Evolutionary conservation across 2,888 invertebrate species (phyloP).

Genomic region (Rhyacophila evoluta): DNA sequence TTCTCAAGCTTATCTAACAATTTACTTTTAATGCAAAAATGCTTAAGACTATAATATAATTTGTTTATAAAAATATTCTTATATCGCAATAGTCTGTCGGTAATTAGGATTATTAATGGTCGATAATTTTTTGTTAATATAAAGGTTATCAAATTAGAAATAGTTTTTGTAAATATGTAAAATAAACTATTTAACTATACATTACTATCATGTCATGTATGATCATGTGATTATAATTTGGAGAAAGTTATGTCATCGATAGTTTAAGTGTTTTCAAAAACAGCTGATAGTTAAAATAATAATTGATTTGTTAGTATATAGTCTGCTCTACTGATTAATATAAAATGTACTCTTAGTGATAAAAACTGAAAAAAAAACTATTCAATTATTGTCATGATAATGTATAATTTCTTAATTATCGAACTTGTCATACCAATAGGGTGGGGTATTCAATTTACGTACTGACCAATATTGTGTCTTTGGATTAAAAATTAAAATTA

Average conservation of each 20-base stretch:
- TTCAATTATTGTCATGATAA: not conserved
- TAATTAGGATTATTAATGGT: not conserved
- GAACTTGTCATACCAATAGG: not conserved
- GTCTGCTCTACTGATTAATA: not conserved
- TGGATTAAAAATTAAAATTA: constrained; percentile 28
- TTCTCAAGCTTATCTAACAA: too few species aligned
- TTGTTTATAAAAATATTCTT: too few species aligned
- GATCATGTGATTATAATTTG: not conserved
- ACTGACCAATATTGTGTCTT: constrained; percentile 50
- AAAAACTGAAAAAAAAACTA: not conserved
- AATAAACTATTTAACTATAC: not conserved
- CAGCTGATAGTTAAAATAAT: not conserved
- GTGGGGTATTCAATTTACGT: constrained; percentile 26
- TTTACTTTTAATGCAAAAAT: too few species aligned
- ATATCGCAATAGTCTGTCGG: not conserved
- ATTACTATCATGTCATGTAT: not conserved
- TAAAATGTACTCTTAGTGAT: not conserved
- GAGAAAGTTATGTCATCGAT: not conserved
- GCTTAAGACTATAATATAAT: too few species aligned
- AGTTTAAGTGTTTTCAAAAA: not conserved
- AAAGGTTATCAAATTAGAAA: not conserved
- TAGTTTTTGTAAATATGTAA: constrained; percentile 3
- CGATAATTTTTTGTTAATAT: too few species aligned
- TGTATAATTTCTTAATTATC: not conserved
- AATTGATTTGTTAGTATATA: constrained; percentile 10